These are phyloP conservation scores for Halocaridina rubra DNA, from an alignment of 2,888 invertebrate species.

Conservation along the genomic window DNA sequence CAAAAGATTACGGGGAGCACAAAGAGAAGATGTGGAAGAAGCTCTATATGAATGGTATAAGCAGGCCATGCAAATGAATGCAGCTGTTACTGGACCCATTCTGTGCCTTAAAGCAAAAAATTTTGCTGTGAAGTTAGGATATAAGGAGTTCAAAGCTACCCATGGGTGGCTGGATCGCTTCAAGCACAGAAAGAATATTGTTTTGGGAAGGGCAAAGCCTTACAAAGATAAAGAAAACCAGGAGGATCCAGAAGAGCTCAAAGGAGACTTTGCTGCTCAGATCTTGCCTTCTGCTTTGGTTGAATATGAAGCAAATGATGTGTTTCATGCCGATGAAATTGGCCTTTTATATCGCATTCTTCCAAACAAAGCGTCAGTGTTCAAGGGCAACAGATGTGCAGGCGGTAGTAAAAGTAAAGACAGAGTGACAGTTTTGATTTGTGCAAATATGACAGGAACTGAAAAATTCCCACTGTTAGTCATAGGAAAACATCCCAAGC, in stretches of 20 bases:
- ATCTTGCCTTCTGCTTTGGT: slow-evolving; percentile 54
- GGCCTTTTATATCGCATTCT: slow-evolving; percentile 53
- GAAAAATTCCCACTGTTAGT: slow-evolving; percentile 61
- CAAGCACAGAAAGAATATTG: slow-evolving; percentile 55
- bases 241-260: slow-evolving; percentile 44
- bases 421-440: slow-evolving; percentile 56
- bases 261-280: slow-evolving; percentile 49
- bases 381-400: slow-evolving; percentile 49
- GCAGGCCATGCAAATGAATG: slow-evolving; percentile 44
- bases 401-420: slow-evolving; percentile 55
- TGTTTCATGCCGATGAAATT: slow-evolving; percentile 60
- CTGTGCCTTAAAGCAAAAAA: slow-evolving; percentile 60
- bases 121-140: slow-evolving; percentile 59
- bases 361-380: slow-evolving; percentile 37
- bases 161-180: slow-evolving; percentile 62
- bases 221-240: slow-evolving; percentile 42
- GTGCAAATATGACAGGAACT: slow-evolving; percentile 60
- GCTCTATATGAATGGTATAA: slow-evolving; percentile 62
- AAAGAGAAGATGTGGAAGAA: slow-evolving; percentile 61
- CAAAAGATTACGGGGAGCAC: slow-evolving; percentile 57
- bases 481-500: slow-evolving; percentile 54
- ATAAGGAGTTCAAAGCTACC: slow-evolving; percentile 62
- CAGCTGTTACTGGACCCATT: slow-evolving; percentile 57
- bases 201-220: slow-evolving; percentile 50
- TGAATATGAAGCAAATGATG: slow-evolving; percentile 57